These are phyloP conservation scores for Limnothrissa miodon DNA, from an alignment of 2,113 vertebrate species.

Conservation along the genomic window DNA sequence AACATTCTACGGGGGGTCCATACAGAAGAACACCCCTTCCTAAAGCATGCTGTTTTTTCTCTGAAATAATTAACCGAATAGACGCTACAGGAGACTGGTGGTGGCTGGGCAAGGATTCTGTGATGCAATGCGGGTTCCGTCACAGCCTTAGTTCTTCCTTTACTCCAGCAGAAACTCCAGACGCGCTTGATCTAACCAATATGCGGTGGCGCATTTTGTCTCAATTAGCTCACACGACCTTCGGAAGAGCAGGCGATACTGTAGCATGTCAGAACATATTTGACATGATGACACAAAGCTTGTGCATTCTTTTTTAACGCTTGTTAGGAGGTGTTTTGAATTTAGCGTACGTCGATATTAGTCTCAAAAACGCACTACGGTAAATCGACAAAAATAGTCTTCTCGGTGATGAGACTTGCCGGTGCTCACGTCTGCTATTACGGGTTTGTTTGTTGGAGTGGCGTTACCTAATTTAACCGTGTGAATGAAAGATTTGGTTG, in stretches of 20 bases:
- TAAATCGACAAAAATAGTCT: too few relatives aligned
- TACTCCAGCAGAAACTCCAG: constrained; percentile 48
- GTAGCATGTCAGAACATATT: neutral
- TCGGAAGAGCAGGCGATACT: neutral
- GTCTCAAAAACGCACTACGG: constrained; percentile 21
- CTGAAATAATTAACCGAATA: constrained; percentile 32
- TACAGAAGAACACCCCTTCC: constrained; percentile 22
- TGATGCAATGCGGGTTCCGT: constrained; percentile 77
- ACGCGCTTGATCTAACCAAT: constrained; percentile 39
- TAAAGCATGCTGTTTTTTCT: constrained; percentile 3
- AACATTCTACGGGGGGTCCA: constrained; percentile 9
- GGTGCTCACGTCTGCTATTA: constrained; percentile 23
- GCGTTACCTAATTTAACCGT: neutral
- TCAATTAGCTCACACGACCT: constrained; percentile 50
- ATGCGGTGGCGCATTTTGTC: constrained; percentile 59
- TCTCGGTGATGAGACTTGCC: constrained; percentile 46
- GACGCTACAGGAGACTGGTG: constrained; percentile 22
- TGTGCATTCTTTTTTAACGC: neutral
- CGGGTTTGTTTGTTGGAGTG: neutral
- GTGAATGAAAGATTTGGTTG: neutral
- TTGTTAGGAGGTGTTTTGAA: neutral
- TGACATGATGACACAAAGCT: neutral
- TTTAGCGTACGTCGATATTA: neutral
- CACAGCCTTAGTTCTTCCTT: constrained; percentile 54
- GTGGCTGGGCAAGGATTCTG: constrained; percentile 56